phyloP scores from a whole-genome alignment of 2,888 invertebrate genomes.

The Dione vanillae region DNA sequence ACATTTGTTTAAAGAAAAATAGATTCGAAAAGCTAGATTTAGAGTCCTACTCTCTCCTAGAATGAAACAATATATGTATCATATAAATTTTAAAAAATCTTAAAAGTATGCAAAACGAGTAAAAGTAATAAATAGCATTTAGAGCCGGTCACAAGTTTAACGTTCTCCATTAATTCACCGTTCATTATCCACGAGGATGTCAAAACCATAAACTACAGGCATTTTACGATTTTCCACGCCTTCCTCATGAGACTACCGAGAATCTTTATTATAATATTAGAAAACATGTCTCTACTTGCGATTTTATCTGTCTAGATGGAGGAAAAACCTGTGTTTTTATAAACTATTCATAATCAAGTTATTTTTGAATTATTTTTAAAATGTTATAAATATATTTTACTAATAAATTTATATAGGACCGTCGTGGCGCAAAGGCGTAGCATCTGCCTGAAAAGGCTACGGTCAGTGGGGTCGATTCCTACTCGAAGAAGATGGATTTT shows the following conservation, averaged over 20 bases:
- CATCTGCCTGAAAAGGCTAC: too few species aligned
- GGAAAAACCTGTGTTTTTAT: too few species aligned
- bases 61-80: background rate
- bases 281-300: background rate
- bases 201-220: constrained; percentile 28
- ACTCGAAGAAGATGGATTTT: background rate
- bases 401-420: too few species aligned
- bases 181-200: constrained; percentile 36
- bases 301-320: background rate
- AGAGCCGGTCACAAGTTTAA: constrained; percentile 29
- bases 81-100: background rate
- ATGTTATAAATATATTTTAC: too few species aligned
- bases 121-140: constrained; percentile 16
- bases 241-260: constrained; percentile 27
- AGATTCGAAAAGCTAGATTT: too few species aligned
- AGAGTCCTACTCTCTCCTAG: background rate
- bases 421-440: too few species aligned
- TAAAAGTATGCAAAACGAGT: background rate
- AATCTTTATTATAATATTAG: constrained; percentile 28
- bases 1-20: too few species aligned
- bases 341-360: too few species aligned
- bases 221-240: constrained; percentile 31
- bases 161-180: constrained; percentile 23
- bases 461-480: background rate
- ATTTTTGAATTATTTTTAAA: too few species aligned